Evolutionary conservation across 2,797 vertebrate species (phyloP).

Genomic region (Gallinago stenura): DNA sequence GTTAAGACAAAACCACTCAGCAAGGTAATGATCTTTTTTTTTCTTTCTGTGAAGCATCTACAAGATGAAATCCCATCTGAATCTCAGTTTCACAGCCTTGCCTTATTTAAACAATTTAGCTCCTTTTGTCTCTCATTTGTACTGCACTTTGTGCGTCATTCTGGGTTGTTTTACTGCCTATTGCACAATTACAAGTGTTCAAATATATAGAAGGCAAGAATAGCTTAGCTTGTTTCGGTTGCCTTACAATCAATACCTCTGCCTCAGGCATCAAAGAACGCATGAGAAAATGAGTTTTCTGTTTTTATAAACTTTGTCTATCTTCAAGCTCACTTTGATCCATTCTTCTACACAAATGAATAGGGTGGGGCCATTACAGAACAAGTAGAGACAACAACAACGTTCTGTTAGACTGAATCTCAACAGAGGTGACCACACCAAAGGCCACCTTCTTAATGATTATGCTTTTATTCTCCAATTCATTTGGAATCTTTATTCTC

Average conservation of each 20-base stretch:
- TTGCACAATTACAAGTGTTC: constrained; percentile 37
- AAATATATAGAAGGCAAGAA: constrained; percentile 27
- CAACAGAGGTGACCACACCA: constrained; percentile 50
- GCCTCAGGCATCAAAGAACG: constrained; percentile 41
- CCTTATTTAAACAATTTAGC: constrained; percentile 31
- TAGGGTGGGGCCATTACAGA: constrained; percentile 47
- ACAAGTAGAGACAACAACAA: constrained; percentile 43
- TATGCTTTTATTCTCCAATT: not conserved
- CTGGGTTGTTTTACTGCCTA: not conserved
- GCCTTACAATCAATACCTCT: constrained; percentile 71
- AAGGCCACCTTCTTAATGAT: constrained; percentile 38
- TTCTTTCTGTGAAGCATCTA: not conserved
- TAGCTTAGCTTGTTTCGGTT: constrained; percentile 54
- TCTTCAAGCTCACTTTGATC: constrained; percentile 75
- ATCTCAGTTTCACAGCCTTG: not conserved
- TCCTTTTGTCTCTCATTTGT: constrained; percentile 13
- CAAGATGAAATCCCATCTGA: not conserved
- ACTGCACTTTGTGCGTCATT: constrained; percentile 4
- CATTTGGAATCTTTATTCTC: constrained; percentile 12
- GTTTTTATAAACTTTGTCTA: constrained; percentile 68
- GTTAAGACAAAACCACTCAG: constrained; percentile 18
- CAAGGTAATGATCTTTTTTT: constrained; percentile 10
- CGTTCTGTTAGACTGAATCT: constrained; percentile 39
- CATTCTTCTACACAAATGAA: constrained; percentile 53
- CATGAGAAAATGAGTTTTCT: constrained; percentile 59